Percentiles rank a stretch among this genome's conserved stretches.
phyloP scores from a whole-genome alignment of 1,140 invertebrate genomes.

The Drosophila chauvacae region DNA sequence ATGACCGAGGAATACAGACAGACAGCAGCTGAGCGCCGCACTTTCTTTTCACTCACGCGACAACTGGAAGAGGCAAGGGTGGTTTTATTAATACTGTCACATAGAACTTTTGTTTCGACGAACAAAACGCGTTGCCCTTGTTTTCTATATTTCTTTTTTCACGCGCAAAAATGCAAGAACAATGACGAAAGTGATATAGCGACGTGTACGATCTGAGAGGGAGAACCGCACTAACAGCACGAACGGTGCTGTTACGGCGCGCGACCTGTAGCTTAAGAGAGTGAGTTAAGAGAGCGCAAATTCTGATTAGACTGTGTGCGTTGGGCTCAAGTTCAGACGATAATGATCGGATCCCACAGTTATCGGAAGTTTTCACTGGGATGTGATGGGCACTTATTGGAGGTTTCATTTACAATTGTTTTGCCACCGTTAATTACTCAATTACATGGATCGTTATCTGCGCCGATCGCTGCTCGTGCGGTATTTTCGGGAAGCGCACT shows the following conservation, averaged over 20 bases:
- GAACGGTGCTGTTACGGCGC: constrained; percentile 34
- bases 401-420: constrained; percentile 57
- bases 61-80: constrained; percentile 38
- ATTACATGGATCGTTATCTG: constrained; percentile 28
- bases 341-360: constrained; percentile 26
- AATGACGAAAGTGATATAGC: constrained; percentile 44
- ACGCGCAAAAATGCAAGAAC: constrained; percentile 24
- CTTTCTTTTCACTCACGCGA: constrained; percentile 67
- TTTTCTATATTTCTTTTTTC: constrained; percentile 21
- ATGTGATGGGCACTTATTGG: constrained; percentile 16
- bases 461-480: constrained; percentile 5
- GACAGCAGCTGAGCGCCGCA: constrained; percentile 7
- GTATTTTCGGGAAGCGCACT: constrained; percentile 18
- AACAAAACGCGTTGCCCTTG: constrained; percentile 2
- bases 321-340: constrained; percentile 55
- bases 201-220: constrained; percentile 60
- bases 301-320: neutral
- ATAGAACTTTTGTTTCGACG: constrained; percentile 23
- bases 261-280: neutral
- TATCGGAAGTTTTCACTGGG: constrained; percentile 21
- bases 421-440: constrained; percentile 42
- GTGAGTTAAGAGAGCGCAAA: neutral
- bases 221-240: constrained; percentile 30
- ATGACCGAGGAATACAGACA: constrained; percentile 9
- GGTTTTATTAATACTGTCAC: constrained; percentile 15